These are phyloP conservation scores for Lottia gigantea DNA, from an alignment of 2,888 invertebrate genomes.

Conservation along the genomic window DNA sequence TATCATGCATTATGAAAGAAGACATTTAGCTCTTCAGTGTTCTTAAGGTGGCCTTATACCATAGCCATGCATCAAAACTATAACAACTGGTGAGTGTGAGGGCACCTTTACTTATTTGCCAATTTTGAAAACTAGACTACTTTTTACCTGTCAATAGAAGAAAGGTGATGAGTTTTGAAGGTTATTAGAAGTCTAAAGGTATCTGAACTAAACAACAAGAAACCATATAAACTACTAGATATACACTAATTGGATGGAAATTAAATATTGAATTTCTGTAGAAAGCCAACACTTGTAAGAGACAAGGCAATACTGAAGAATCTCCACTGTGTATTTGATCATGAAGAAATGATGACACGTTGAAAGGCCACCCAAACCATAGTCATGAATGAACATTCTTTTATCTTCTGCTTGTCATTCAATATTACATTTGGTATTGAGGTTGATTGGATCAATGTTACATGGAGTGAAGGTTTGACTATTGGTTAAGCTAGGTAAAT, in stretches of 20 bases:
- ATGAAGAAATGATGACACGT: neutral
- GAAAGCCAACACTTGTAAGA: slow-evolving; percentile 2
- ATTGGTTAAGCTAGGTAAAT: neutral
- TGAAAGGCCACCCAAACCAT: slow-evolving; percentile 9
- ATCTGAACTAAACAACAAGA: no score
- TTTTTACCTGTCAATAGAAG: no score
- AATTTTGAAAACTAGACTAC: no score
- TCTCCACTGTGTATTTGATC: neutral
- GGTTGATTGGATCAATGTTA: slow-evolving; percentile 1
- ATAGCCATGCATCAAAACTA: no score
- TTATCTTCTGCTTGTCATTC: neutral
- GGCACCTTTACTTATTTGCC: no score
- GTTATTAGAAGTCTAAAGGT: no score
- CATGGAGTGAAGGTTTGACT: neutral
- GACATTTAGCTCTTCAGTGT: no score
- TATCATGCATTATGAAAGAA: no score
- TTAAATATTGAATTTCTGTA: slow-evolving; percentile 9
- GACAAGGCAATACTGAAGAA: neutral
- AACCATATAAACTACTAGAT: neutral
- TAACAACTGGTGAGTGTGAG: no score
- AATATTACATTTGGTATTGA: neutral
- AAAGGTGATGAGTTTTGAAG: no score
- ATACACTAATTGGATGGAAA: slow-evolving; percentile 10
- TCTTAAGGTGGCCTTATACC: no score
- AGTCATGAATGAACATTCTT: slow-evolving; percentile 6